Base-by-base conservation (phyloP, 1,140 invertebrate species). In the Pantala flavescens region DNA sequence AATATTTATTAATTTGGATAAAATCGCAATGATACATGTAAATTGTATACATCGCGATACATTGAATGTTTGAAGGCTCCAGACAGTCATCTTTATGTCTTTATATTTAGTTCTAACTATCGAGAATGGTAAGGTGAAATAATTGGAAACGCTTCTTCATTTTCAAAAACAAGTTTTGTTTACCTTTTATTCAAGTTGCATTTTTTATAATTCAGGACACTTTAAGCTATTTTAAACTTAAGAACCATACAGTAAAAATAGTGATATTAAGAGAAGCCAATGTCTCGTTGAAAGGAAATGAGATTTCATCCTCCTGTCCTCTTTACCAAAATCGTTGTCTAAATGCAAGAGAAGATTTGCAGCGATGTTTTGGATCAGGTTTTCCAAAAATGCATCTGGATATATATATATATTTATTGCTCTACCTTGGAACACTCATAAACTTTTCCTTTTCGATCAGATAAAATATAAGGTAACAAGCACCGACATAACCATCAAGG, bases 121-220 rank as follows among this genome's bases (percentile, higher is more conserved):
- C 28, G 28, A 5, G 28, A 36, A 36, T 21, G 49, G 49, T 63
- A 63, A 63, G 49, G 49, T 63, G 3, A 21, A 63, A 63, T 63
- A 63, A 63, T 63, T 63, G 49, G 5, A 63, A 63, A 63, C 28
- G 28, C 28, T 36, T 36, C 28, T 36, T 36, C 28, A 36, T 63
- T 63, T 63, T 63, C 49, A 63, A 63, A 63, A 63, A 63, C 49
- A 63, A 21, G 49, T 63, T 63, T 63, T 63, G 28, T 36, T 63
- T 63, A 21, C n/a, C 5, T 63, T 63, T 63, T 63, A 63, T 63
- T 63, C 49, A 63, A 63, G n/a, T 19, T 63, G 49, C 49, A 63
- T 21, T 14, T 63, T 63, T 63, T 63, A 63, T 63, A 63, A 63
- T 63, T 63, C 49, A 63, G n/a, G 49, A 19, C 14, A 63, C n/a